These are phyloP conservation scores for Discoglossus pictus DNA, from an alignment of 2,797 vertebrate genomes.

Conservation along the genomic window DNA sequence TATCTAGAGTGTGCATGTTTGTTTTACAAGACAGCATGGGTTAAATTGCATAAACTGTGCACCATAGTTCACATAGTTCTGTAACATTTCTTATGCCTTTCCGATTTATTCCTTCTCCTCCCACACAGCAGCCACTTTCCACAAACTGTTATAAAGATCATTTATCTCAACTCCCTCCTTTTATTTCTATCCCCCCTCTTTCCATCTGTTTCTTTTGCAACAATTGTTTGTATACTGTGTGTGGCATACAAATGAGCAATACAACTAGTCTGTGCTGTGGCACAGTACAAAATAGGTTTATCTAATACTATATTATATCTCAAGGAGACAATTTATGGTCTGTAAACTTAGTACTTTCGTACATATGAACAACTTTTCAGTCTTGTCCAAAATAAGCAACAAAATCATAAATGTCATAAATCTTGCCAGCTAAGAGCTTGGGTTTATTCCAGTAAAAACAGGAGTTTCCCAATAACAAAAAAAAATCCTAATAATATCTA, in stretches of 20 bases:
- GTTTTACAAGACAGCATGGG: no score
- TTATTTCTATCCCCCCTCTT: constrained; percentile 17
- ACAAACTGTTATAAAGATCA: constrained; percentile 36
- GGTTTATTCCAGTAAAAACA: no score
- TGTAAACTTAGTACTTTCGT: no score
- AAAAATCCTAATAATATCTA: no score
- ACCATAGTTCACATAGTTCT: background rate
- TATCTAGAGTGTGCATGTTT: no score
- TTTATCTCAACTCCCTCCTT: constrained; percentile 14
- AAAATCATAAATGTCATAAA: no score
- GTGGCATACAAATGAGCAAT: constrained; percentile 32
- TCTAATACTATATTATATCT: constrained; percentile 2
- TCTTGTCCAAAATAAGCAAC: no score
- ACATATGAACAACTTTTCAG: no score
- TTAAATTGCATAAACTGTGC: no score
- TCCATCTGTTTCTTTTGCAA: constrained; percentile 41
- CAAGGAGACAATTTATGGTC: constrained; percentile 1
- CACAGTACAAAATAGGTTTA: background rate
- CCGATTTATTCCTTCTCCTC: constrained; percentile 13
- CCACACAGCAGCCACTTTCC: constrained; percentile 21
- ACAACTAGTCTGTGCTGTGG: constrained; percentile 2
- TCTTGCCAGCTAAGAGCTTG: no score
- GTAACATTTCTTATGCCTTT: constrained; percentile 14
- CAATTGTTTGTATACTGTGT: constrained; percentile 28
- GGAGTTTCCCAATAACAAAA: no score